Percentiles rank a stretch among this genome's conserved stretches.
These are phyloP conservation scores for Crocuta crocuta DNA, from an alignment of 2,113 vertebrate genomes.

Conservation along the genomic window DNA sequence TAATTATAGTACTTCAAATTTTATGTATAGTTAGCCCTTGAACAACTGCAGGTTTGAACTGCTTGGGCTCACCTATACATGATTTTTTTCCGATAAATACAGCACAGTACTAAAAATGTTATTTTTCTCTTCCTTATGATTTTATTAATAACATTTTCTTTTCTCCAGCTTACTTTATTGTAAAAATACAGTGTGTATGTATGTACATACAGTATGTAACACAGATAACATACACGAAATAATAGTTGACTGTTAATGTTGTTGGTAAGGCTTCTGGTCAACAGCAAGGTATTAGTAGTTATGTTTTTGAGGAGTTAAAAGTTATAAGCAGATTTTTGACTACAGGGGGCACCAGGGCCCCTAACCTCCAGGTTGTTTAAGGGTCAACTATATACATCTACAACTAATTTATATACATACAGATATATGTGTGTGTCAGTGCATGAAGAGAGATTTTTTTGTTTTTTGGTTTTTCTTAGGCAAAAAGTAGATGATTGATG, in stretches of 20 bases:
- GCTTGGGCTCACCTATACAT: neutral
- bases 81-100: neutral
- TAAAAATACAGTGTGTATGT: neutral
- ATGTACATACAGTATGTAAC: neutral
- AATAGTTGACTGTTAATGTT: neutral
- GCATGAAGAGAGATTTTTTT: too few relatives aligned
- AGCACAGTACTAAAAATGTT: neutral
- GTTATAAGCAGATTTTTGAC: neutral
- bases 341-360: neutral
- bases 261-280: neutral
- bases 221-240: neutral
- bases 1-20: neutral
- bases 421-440: neutral
- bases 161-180: neutral
- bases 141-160: neutral
- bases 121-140: neutral
- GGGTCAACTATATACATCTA: neutral
- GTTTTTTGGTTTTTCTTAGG: neutral
- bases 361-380: neutral
- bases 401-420: neutral
- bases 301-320: neutral
- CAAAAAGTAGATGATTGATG: neutral
- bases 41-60: neutral
- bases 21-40: neutral
- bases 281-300: neutral